A percentile compares a stretch with the other conserved stretches of the same genome.
These are phyloP conservation scores for Nicator chloris DNA, from an alignment of 2,113 vertebrate species.

Conservation along the genomic window DNA sequence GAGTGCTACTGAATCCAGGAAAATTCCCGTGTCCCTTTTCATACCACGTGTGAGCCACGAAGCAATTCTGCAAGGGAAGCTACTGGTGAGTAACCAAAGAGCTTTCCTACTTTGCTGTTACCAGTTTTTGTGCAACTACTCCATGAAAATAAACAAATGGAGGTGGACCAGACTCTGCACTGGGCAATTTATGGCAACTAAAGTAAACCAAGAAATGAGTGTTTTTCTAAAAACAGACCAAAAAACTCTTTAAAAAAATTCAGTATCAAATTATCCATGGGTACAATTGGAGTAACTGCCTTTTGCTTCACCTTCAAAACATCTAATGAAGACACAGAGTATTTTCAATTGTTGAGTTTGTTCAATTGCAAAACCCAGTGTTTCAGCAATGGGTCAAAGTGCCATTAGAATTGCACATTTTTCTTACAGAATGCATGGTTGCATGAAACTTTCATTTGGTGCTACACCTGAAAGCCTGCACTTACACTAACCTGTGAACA, in stretches of 20 bases:
- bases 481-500: neutral
- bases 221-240: neutral
- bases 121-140: neutral
- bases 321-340: conserved; percentile 4
- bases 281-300: conserved; percentile 10
- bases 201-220: conserved; percentile 3
- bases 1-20: conserved; percentile 49
- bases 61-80: conserved; percentile 38
- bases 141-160: conserved; percentile 1
- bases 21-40: conserved; percentile 23
- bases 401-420: conserved; percentile 48
- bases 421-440: neutral
- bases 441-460: neutral
- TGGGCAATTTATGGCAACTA: conserved; percentile 7
- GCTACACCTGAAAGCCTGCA: neutral
- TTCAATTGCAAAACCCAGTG: conserved; percentile 34
- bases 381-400: conserved; percentile 49
- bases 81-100: neutral
- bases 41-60: conserved; percentile 18
- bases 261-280: neutral
- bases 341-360: neutral
- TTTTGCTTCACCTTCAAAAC: conserved; percentile 2
- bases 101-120: conserved; percentile 11
- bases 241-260: neutral
- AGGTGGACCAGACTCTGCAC: conserved; percentile 39